Evolutionary conservation across 2,113 vertebrate species (phyloP), one percentile per base, ranked within the genome.

Genomic region (Ictalurus punctatus): DNA sequence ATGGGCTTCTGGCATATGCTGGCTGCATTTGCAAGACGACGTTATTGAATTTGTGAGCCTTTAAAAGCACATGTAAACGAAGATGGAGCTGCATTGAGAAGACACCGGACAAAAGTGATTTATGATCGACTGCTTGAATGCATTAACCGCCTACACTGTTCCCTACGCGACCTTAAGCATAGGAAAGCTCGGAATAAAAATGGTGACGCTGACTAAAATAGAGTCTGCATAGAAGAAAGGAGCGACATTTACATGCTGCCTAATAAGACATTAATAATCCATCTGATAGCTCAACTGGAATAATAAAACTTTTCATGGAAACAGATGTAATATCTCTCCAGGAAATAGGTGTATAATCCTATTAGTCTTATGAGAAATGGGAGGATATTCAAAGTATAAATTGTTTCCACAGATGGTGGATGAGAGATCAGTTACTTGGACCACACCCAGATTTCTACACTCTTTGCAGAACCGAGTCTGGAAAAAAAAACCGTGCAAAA

Each of bases 21-120:
- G 16, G 44, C 65, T 34, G 48, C 44, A 52, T 82, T 34, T 78
- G 63, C 88, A 61, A 61, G 78, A 82, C 88, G 17, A 69, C 61
- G 30, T 89, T 89, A 91, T 89, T 91, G 81, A 89, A 89, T 89
- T 85, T 91, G 85, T 54, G 59, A 89, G 90, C 74, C 84, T 89
- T 89, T 89, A 84, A 91, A 91, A 87, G 44, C 88, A 85, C 86
- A 90, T 90, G 86, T 58, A 90, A 90, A 89, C 89, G 79, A 69
- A 87, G 59, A 78, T 14, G 17, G 83, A 48, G 61, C 71, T 71
- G 76, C 30, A 37, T 58, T 80, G 86, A 86, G 78, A 81, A 58
- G 69, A n/a, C 54, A 73, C 54, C 25, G 79, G 81, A 91, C 78
- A 86, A 74, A 67, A 89, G 74, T 89, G 88, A 89, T 91, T 89